phyloP scores from a whole-genome alignment of 2,797 vertebrate species.

The Gadopsis bispinosus region DNA sequence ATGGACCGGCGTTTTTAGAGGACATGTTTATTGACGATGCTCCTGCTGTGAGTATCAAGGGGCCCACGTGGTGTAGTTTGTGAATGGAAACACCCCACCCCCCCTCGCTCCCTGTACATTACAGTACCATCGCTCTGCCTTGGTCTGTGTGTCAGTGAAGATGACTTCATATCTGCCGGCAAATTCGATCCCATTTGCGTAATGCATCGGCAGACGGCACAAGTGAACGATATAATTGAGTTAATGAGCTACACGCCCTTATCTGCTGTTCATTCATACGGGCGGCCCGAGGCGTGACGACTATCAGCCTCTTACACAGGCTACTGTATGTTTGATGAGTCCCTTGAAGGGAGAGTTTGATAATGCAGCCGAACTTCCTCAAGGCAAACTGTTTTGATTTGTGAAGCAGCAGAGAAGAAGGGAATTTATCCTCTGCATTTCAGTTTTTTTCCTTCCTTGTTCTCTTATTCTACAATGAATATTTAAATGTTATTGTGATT shows the following conservation, averaged over 20 bases:
- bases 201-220: slow-evolving; percentile 59
- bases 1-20: slow-evolving; percentile 24
- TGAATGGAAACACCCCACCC: slow-evolving; percentile 31
- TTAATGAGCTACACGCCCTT: slow-evolving; percentile 77
- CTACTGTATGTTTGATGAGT: slow-evolving; percentile 78
- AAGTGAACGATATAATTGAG: slow-evolving; percentile 71
- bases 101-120: slow-evolving; percentile 14
- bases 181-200: slow-evolving; percentile 56
- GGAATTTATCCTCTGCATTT: slow-evolving; percentile 52
- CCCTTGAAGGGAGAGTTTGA: slow-evolving; percentile 70
- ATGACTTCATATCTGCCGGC: slow-evolving; percentile 55
- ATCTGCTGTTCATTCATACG: slow-evolving; percentile 73
- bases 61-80: slow-evolving; percentile 30
- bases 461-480: slow-evolving; percentile 70
- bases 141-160: slow-evolving; percentile 27
- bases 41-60: slow-evolving; percentile 41
- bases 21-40: slow-evolving; percentile 55
- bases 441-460: slow-evolving; percentile 8
- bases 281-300: slow-evolving; percentile 69
- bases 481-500: slow-evolving; percentile 73
- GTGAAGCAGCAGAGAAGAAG: slow-evolving; percentile 51
- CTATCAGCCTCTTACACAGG: slow-evolving; percentile 71
- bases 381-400: slow-evolving; percentile 70
- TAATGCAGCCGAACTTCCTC: slow-evolving; percentile 65
- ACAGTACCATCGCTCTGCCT: slow-evolving; percentile 37